Percentiles rank a stretch among this genome's conserved stretches.
These are phyloP conservation scores for Hyphantria cunea DNA, from an alignment of 1,140 invertebrate species.

Conservation along the genomic window DNA sequence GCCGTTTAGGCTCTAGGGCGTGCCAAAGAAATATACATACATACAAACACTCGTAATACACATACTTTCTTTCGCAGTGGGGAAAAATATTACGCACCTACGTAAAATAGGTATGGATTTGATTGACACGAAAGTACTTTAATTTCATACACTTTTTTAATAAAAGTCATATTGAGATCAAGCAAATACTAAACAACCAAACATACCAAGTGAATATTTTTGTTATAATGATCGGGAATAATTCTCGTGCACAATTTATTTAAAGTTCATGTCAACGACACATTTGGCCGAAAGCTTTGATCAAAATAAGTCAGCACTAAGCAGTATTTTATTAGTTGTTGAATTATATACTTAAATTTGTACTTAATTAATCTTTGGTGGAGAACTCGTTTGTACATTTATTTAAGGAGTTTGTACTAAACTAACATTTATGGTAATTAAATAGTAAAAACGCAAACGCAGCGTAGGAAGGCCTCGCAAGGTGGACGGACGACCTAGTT, in stretches of 20 bases:
- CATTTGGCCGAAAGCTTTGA: conserved; percentile 37
- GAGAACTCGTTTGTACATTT: too few species aligned
- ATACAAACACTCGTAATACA: too few species aligned
- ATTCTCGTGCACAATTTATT: conserved; percentile 40
- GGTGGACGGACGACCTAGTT: too few species aligned
- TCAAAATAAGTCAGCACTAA: conserved; percentile 15
- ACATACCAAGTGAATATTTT: not conserved
- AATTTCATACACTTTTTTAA: not conserved
- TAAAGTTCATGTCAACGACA: conserved; percentile 49
- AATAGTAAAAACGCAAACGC: too few species aligned
- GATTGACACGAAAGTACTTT: not conserved
- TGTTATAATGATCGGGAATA: conserved; percentile 29
- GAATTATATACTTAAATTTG: not conserved
- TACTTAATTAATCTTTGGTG: conserved; percentile 5
- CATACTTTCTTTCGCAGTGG: too few species aligned
- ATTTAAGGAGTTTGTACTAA: too few species aligned
- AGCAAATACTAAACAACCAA: not conserved
- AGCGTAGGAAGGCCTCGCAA: too few species aligned
- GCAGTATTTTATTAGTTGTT: not conserved
- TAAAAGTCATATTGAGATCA: not conserved
- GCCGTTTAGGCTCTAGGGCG: too few species aligned
- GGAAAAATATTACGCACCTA: too few species aligned
- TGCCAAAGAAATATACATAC: too few species aligned
- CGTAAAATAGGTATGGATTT: too few species aligned
- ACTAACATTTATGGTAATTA: too few species aligned